Base-by-base conservation (phyloP, 2,797 vertebrate species). In the Centroberyx gerrardi region DNA sequence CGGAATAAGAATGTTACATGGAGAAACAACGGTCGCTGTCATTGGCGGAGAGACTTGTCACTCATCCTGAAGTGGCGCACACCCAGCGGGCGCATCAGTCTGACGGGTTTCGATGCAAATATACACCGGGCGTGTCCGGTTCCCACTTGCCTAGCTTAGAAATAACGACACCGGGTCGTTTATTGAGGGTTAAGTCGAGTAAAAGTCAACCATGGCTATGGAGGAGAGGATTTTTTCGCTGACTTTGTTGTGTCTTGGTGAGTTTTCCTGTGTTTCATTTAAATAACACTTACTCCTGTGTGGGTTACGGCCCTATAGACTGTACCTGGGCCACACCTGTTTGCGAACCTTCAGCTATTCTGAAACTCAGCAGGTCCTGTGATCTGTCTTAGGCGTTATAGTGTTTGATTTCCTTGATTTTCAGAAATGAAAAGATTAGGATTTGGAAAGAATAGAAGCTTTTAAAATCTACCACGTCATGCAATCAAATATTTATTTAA, bases 251-350 rank as follows among this genome's bases (percentile, higher is more conserved):
- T 81, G 72, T 84, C 4, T 87, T 17, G 73, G 92, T 93, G 72
- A 92, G 92, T 92, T 27, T 29, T 49, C 12, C 33, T 28, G 2
- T 17, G 4, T 15, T 18, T 9, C 1, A 22, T 15, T 40, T 3
- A 33, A 36, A 28, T 9, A 0, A 1, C 8, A 1, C 40, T 28
- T 33, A 14, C 18, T 52, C 2, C 8, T 72, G 8, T 29, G 66
- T 29, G 33, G 55, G 49, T 62, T 12, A 2, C 13, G 0, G 36
- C 55, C 31, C 17, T 27, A n/a, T 18, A 18, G n/a, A 67, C 55
- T 54, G 51, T 8, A 9, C 33, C 6, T 33, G 4, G 46, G 79
- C 89, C 87, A 90, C 88, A 88, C 89, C 91, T 86, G 87, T 86
- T 81, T 72, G 27, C 17, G 52, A 66, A 63, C 44, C 49, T 54